Evolutionary conservation across 1,140 invertebrate species (phyloP), one percentile per base, ranked within the genome.

Genomic region (Apocrypta bakeri): DNA sequence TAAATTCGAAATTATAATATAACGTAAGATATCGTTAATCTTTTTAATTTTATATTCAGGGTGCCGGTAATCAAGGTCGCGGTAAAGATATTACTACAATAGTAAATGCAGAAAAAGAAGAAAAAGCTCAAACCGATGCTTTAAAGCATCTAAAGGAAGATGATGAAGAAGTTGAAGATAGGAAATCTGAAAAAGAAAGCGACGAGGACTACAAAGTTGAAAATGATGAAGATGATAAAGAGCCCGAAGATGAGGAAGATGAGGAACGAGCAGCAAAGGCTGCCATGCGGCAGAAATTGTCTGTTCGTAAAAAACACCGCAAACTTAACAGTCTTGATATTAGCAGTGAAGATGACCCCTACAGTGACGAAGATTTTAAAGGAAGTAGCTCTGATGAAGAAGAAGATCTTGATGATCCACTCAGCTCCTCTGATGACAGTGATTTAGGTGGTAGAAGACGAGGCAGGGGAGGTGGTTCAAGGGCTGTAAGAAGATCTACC

Each of bases 61-160:
- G 95, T 25, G 95, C 95, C 3, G 96, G 96, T 0, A 96, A 96
- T 90, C 94, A 96, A 85, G 96, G 96, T 7, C 93, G 96, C 48
- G 97, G 97, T 0, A 98, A 98, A 90, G 97, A 98, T 88, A 98
- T 98, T 80, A 95, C 95, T 14, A 98, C 97, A 42, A 97, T 98
- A 81, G 95, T 97, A 0, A 96, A 97, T 85, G 96, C 96, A 0
- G 95, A 96, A 80, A 95, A 96, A 85, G 95, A 95, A 86, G 95
- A 96, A 85, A 95, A 96, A 84, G 93, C 93, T 25, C 88, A 88
- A 77, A 85, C 83, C 11, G 90, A 88, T 71, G 84, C 83, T 25
- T 84, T 90, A 40, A 88, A 88, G 63, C 89, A 86, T 31, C 80
- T 86, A 9, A 85, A 87, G 56, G 78, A 85, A 3, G 82, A 86